These are phyloP conservation scores for Leptatherina wallacei DNA, from an alignment of 2,797 vertebrate species.

Conservation along the genomic window DNA sequence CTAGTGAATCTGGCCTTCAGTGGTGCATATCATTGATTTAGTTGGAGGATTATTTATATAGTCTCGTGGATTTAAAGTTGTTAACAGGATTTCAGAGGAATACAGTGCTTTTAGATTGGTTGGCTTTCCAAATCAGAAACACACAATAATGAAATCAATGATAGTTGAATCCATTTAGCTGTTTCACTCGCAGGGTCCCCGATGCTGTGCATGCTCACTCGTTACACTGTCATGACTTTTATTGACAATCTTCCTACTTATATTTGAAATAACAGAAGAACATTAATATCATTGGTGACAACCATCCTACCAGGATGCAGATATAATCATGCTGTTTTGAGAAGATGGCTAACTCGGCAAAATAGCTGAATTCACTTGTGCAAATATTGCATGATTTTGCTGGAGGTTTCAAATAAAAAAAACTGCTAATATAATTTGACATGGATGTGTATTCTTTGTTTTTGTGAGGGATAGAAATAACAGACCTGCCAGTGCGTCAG, in stretches of 20 bases:
- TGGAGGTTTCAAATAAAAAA: background rate
- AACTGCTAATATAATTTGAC: slow-evolving; percentile 1
- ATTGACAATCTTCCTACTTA: background rate
- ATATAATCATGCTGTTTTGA: background rate
- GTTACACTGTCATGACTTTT: background rate
- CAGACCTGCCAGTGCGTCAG: slow-evolving; percentile 20
- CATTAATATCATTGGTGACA: background rate
- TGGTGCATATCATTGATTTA: background rate
- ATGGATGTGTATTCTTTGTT: slow-evolving; percentile 2
- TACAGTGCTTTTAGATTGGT: background rate
- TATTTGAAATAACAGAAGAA: background rate
- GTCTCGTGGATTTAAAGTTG: background rate
- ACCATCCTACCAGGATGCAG: background rate
- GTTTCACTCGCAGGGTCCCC: background rate
- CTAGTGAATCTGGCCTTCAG: background rate
- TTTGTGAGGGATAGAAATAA: slow-evolving; percentile 2
- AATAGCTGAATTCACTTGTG: background rate
- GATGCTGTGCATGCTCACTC: background rate
- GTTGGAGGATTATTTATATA: background rate
- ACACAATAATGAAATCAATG: background rate
- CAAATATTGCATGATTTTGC: background rate
- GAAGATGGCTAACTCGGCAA: background rate
- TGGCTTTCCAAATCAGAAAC: background rate
- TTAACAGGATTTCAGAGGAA: background rate
- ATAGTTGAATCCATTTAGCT: background rate